Evolutionary conservation across 2,113 vertebrate species (phyloP).

Genomic region (Columba janthina): DNA sequence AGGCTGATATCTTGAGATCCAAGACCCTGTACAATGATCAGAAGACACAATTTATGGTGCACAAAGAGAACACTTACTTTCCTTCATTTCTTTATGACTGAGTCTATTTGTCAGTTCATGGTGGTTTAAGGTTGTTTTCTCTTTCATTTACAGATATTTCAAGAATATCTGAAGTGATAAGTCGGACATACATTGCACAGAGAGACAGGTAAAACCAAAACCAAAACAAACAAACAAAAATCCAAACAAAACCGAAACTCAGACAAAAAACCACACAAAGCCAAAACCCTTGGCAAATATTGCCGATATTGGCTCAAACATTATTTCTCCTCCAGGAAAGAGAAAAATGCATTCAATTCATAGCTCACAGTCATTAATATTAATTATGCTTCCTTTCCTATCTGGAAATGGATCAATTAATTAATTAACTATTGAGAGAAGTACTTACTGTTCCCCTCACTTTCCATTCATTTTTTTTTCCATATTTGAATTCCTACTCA

Average conservation of each 20-base stretch:
- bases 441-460: not conserved
- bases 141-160: not conserved
- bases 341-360: not conserved
- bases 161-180: not conserved
- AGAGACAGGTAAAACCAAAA: not conserved
- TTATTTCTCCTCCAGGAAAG: not conserved
- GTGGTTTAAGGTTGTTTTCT: not conserved
- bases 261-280: not conserved
- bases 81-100: not conserved
- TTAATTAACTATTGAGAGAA: slow-evolving; percentile 21
- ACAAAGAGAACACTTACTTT: not conserved
- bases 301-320: not conserved
- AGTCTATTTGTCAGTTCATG: not conserved
- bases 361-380: slow-evolving; percentile 1
- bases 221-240: not conserved
- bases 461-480: not conserved
- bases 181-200: not conserved
- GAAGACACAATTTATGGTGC: not conserved
- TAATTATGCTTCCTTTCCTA: slow-evolving; percentile 4
- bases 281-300: not conserved
- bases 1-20: not conserved
- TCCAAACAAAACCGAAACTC: not conserved
- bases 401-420: slow-evolving; percentile 33
- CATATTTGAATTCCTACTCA: not conserved
- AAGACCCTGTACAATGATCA: not conserved